phyloP scores from a whole-genome alignment of 37 sponge, comb jelly and placozoan genomes.

The Beroe ovata region DNA sequence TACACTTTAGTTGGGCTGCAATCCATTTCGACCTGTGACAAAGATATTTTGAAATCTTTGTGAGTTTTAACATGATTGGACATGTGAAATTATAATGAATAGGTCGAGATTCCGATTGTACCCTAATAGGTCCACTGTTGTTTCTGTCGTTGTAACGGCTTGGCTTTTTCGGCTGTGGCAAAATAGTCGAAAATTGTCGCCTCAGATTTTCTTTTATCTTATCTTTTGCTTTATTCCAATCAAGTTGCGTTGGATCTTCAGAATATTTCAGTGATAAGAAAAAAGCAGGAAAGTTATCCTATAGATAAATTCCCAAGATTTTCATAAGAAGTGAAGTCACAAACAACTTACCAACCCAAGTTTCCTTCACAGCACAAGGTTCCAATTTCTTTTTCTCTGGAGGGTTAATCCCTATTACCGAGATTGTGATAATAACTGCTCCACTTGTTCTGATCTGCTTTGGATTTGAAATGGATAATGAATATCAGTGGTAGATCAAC shows the following conservation, averaged over 20 bases:
- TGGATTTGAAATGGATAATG: too few relatives aligned
- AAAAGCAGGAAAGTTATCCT: neutral
- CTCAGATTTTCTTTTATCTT: slow-evolving; percentile 41
- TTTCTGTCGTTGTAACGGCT: slow-evolving; percentile 6
- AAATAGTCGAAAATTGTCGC: slow-evolving; percentile 10
- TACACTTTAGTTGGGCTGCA: slow-evolving; percentile 41
- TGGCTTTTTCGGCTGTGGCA: slow-evolving; percentile 36
- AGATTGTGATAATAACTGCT: slow-evolving; percentile 37
- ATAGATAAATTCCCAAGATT: neutral
- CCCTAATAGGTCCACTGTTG: slow-evolving; percentile 51
- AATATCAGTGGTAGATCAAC: too few relatives aligned
- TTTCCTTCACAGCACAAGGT: slow-evolving; percentile 90
- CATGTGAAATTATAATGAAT: too few relatives aligned
- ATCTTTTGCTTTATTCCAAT: slow-evolving; percentile 12
- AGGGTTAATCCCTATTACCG: slow-evolving; percentile 84
- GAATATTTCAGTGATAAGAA: too few relatives aligned
- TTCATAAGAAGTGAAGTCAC: neutral
- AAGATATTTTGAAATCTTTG: too few relatives aligned
- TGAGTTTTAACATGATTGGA: too few relatives aligned
- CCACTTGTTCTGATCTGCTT: slow-evolving; percentile 42
- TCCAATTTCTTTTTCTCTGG: slow-evolving; percentile 87
- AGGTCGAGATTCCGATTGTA: neutral
- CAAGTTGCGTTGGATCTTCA: slow-evolving; percentile 19
- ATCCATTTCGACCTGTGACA: slow-evolving; percentile 50
- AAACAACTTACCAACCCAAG: slow-evolving; percentile 96